A percentile compares a stretch with the other conserved stretches of the same genome.
phyloP scores from a whole-genome alignment of 2,888 invertebrate genomes.

The Acanthopleura granulata region DNA sequence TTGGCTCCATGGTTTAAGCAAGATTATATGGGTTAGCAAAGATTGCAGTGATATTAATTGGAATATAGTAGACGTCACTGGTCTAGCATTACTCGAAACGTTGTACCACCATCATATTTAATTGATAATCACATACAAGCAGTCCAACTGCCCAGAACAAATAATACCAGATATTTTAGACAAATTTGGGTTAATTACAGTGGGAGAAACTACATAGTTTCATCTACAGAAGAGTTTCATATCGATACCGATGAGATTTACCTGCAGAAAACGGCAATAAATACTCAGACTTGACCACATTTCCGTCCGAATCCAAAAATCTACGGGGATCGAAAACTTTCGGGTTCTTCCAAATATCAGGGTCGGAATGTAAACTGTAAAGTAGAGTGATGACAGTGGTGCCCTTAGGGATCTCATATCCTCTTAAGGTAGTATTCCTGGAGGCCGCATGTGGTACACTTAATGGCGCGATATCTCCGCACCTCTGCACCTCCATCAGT shows the following conservation, averaged over 20 bases:
- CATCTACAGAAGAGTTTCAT: too few relatives aligned
- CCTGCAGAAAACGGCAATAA: constrained; percentile 29
- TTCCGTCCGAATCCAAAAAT: constrained; percentile 29
- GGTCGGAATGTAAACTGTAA: constrained; percentile 35
- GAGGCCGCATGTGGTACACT: constrained; percentile 20
- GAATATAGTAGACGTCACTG: too few relatives aligned
- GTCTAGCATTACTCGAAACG: too few relatives aligned
- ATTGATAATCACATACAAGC: too few relatives aligned
- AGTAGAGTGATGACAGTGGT: constrained; percentile 36
- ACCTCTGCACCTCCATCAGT: constrained; percentile 24
- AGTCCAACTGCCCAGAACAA: too few relatives aligned
- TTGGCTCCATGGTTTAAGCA: too few relatives aligned
- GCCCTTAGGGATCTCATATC: constrained; percentile 47
- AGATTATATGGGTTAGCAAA: too few relatives aligned
- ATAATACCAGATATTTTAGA: too few relatives aligned
- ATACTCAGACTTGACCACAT: constrained; percentile 21
- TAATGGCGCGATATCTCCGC: constrained; percentile 25
- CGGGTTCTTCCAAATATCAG: constrained; percentile 33
- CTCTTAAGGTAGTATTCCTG: constrained; percentile 40
- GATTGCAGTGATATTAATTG: too few relatives aligned
- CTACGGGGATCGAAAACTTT: constrained; percentile 35
- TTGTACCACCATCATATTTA: too few relatives aligned
- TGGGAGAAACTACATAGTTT: too few relatives aligned
- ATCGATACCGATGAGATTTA: background rate
- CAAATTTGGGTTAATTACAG: too few relatives aligned